Percentiles rank a stretch among this genome's conserved stretches.
These are phyloP conservation scores for Tribolium madens DNA, from an alignment of 1,140 invertebrate genomes.

Conservation along the genomic window DNA sequence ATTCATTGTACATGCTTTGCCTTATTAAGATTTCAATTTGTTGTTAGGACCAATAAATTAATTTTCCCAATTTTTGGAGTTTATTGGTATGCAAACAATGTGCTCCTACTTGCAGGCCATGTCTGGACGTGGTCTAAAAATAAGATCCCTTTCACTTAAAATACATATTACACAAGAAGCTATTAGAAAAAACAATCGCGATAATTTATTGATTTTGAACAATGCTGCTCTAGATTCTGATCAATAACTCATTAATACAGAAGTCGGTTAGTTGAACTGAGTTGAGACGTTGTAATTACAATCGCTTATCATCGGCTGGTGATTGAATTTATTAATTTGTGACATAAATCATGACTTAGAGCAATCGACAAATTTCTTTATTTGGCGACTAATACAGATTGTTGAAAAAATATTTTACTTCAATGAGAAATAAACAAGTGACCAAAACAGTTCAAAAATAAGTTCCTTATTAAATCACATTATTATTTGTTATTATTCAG, in stretches of 20 bases:
- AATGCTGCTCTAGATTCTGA: constrained; percentile 32
- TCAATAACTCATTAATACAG: constrained; percentile 33
- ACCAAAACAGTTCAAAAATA: no score
- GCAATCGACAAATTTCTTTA: not conserved
- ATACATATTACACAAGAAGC: constrained; percentile 19
- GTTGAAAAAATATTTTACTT: no score
- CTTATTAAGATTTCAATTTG: not conserved
- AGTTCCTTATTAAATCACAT: not conserved
- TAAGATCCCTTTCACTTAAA: constrained; percentile 17
- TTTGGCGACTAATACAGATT: no score
- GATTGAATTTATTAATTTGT: constrained; percentile 30
- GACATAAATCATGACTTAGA: not conserved
- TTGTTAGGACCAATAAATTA: not conserved
- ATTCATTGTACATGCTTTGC: no score
- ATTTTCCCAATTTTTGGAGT: constrained; percentile 20
- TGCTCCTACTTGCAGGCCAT: not conserved
- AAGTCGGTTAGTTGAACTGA: constrained; percentile 7
- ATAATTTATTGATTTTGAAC: constrained; percentile 29
- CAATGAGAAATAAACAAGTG: no score
- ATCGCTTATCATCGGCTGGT: constrained; percentile 13
- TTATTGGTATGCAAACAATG: constrained; percentile 5
- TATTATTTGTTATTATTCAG: no score
- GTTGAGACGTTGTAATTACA: constrained; percentile 25
- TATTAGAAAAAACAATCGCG: constrained; percentile 30
- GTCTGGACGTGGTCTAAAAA: constrained; percentile 7